Evolutionary conservation across 2,797 vertebrate genomes (phyloP).

Genomic region (Silurus aristotelis): DNA sequence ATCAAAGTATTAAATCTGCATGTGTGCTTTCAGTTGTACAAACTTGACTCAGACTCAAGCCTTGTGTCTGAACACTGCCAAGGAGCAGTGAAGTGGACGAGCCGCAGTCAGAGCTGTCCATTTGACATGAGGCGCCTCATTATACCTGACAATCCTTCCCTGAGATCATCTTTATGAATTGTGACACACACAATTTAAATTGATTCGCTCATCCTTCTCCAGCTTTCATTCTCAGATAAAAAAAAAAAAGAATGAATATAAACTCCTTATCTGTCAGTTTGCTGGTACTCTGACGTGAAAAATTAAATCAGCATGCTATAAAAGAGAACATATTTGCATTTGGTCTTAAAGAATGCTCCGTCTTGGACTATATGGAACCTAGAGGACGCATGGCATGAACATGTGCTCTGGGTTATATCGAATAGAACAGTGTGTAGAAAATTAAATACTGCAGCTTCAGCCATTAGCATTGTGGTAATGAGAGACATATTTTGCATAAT

Average conservation of each 20-base stretch:
- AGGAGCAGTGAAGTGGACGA: not conserved
- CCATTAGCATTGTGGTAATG: not conserved
- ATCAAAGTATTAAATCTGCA: not conserved
- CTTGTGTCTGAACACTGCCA: not conserved
- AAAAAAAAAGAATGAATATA: not conserved
- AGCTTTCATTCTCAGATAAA: slow-evolving; percentile 17
- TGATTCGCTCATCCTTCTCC: slow-evolving; percentile 15
- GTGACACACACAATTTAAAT: slow-evolving; percentile 30
- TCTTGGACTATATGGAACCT: not conserved
- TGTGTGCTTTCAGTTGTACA: not conserved
- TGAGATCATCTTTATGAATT: slow-evolving; percentile 36
- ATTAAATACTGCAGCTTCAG: not conserved
- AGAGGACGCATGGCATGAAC: not conserved
- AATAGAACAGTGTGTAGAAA: no score
- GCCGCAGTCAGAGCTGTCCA: slow-evolving; percentile 8
- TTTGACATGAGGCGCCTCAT: slow-evolving; percentile 20
- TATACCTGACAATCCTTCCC: slow-evolving; percentile 30
- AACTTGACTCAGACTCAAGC: not conserved
- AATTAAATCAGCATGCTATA: not conserved
- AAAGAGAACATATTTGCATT: not conserved
- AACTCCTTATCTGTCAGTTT: not conserved
- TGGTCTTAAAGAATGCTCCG: no score
- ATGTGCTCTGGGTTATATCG: not conserved
- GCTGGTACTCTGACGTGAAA: not conserved
- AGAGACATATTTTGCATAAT: slow-evolving; percentile 1